phyloP scores from a whole-genome alignment of 1,140 invertebrate genomes.

The Cherax quadricarinatus region DNA sequence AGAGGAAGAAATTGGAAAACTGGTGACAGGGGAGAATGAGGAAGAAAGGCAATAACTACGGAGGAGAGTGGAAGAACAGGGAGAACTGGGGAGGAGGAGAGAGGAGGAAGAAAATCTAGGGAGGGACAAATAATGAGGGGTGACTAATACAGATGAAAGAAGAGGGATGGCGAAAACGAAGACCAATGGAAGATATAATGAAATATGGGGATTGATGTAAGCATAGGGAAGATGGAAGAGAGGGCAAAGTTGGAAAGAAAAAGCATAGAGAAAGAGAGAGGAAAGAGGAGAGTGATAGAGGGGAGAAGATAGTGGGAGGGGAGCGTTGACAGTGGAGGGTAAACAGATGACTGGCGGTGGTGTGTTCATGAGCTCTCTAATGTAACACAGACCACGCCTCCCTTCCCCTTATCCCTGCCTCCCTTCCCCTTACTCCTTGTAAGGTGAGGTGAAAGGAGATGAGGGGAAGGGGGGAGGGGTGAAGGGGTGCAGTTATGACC shows the following conservation, averaged over 20 bases:
- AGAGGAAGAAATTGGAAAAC: too few species aligned
- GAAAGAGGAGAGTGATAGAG: not conserved
- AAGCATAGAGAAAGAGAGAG: not conserved
- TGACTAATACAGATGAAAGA: not conserved
- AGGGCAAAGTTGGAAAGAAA: not conserved
- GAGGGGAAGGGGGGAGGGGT: too few species aligned
- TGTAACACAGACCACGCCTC: not conserved
- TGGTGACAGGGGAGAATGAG: too few species aligned
- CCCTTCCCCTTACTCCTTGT: not conserved
- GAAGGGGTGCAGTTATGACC: too few species aligned
- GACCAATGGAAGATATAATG: not conserved
- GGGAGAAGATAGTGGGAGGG: not conserved
- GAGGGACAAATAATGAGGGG: not conserved
- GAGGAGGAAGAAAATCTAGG: not conserved
- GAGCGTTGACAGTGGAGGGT: slow-evolving; percentile 1
- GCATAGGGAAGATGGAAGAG: not conserved
- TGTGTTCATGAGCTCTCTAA: not conserved
- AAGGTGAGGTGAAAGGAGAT: too few species aligned
- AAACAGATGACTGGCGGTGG: slow-evolving; percentile 4
- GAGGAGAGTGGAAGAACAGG: not conserved
- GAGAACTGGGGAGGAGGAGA: not conserved
- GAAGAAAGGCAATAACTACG: not conserved
- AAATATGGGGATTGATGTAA: not conserved
- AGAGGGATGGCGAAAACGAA: not conserved
- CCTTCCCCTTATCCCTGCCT: not conserved